Evolutionary conservation across 2,113 vertebrate genomes (phyloP), one percentile per base, ranked within the genome.

Genomic region (Aptenodytes patagonicus): DNA sequence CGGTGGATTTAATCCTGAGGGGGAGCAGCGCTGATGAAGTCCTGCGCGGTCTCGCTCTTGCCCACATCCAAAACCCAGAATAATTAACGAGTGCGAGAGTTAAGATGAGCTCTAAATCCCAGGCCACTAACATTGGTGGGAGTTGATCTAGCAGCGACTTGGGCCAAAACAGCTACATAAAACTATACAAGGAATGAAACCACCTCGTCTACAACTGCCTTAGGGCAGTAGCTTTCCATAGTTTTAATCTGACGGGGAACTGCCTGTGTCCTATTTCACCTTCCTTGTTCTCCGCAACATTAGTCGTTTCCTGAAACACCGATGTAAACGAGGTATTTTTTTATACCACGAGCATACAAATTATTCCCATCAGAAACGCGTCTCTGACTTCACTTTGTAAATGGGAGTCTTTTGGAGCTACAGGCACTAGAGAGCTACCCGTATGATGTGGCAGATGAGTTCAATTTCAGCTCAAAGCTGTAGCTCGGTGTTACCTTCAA

Each of bases 1-100:
- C 57, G 2, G 44, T 1, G 60, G 58, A 38, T 64, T 80, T 36
- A 60, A 71, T 6, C 54, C 46, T 1, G 18, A 18, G n/a, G 82
- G 46, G 51, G 46, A 73, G 38, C 44, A n/a, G 42, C 9, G 6
- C 42, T 3, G 42, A 26, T 8, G 7, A 47, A 15, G 11, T 6
- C 17, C 46, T 9, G 52, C 0, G 0, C 7, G 13, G 32, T 11
- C 58, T 26, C 0, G 66, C 7, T 60, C 61, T 83, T 2, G 0
- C 57, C 40, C 42, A 9, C 42, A 36, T 7, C 38, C 28, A 1
- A 51, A 64, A 10, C 1, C 38, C 44, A 34, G 81, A 62, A 38
- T 10, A 42, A 40, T 16, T 21, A 40, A 40, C 17, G 7, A 3
- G 5, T 1, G 29, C 2, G 1, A n/a, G 38, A 38, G 47, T 5